Evolutionary conservation across 1,140 invertebrate species (phyloP).

Genomic region (Oncopodura yosiiana): DNA sequence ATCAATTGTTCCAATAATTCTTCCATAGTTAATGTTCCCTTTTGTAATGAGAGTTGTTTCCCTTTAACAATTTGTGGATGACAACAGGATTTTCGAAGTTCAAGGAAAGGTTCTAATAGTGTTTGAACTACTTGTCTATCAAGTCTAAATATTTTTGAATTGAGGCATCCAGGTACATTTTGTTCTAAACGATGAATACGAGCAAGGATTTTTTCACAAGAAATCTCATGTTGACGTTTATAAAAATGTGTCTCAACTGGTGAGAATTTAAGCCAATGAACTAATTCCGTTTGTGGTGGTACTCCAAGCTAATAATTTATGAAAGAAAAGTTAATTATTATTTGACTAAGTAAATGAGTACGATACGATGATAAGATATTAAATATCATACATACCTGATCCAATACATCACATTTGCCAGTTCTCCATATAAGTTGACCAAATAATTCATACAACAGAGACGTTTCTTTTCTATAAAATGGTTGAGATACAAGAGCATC

Average conservation of each 20-base stretch:
- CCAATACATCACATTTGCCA: slow-evolving; percentile 53
- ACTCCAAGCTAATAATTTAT: slow-evolving; percentile 40
- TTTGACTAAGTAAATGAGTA: neutral
- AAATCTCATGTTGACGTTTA: slow-evolving; percentile 43
- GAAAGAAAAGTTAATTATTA: slow-evolving; percentile 19
- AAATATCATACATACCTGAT: slow-evolving; percentile 43
- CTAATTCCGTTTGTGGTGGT: slow-evolving; percentile 42
- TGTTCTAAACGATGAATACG: slow-evolving; percentile 37
- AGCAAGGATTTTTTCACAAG: slow-evolving; percentile 39
- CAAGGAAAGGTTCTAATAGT: slow-evolving; percentile 53
- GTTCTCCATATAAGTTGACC: slow-evolving; percentile 58
- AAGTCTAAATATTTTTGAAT: neutral
- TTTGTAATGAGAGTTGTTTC: slow-evolving; percentile 48
- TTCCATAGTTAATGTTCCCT: slow-evolving; percentile 55
- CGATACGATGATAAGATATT: slow-evolving; percentile 2
- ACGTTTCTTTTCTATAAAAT: slow-evolving; percentile 39
- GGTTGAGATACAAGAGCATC: slow-evolving; percentile 47
- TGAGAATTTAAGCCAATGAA: slow-evolving; percentile 49
- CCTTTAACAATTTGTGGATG: slow-evolving; percentile 57
- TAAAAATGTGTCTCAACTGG: slow-evolving; percentile 54
- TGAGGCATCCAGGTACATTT: neutral
- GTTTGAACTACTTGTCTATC: slow-evolving; percentile 17
- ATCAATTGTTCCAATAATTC: slow-evolving; percentile 56
- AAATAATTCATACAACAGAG: slow-evolving; percentile 24
- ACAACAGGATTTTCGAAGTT: slow-evolving; percentile 60